Conservation (phyloP, 2,113 vertebrate species). For the Neolamprologus cancellatus region DNA sequence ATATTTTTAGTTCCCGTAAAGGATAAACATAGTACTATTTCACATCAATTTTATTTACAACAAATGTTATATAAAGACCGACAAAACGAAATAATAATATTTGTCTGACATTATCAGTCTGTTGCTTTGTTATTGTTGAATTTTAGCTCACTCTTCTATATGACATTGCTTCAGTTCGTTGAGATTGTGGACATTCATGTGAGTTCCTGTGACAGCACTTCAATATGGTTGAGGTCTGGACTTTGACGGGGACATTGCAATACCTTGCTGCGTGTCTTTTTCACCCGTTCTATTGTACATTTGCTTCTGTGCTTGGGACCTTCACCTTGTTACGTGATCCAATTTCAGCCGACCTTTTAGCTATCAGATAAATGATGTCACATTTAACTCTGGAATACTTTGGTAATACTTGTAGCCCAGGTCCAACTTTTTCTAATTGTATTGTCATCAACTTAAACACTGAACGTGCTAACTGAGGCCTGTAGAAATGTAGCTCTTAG, state of each 20-base stretch:
- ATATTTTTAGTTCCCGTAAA: neutral
- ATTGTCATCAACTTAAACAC: neutral
- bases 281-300: neutral
- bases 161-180: neutral
- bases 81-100: neutral
- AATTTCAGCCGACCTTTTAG: neutral
- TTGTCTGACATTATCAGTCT: neutral
- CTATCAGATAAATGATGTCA: neutral
- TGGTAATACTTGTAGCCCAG: neutral
- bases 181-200: neutral
- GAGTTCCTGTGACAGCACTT: neutral
- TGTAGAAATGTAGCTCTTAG: neutral
- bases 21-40: neutral
- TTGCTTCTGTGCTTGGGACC: neutral
- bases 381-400: neutral
- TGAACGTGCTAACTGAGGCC: rapidly evolving
- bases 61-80: neutral
- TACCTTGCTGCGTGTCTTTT: neutral
- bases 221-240: neutral
- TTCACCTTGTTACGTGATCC: rapidly evolving
- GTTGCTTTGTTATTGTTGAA: neutral
- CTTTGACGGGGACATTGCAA: neutral
- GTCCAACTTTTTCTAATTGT: neutral
- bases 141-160: neutral
- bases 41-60: neutral